Evolutionary conservation across 1,140 invertebrate genomes (phyloP).

Genomic region (Aphaenogaster rudis): DNA sequence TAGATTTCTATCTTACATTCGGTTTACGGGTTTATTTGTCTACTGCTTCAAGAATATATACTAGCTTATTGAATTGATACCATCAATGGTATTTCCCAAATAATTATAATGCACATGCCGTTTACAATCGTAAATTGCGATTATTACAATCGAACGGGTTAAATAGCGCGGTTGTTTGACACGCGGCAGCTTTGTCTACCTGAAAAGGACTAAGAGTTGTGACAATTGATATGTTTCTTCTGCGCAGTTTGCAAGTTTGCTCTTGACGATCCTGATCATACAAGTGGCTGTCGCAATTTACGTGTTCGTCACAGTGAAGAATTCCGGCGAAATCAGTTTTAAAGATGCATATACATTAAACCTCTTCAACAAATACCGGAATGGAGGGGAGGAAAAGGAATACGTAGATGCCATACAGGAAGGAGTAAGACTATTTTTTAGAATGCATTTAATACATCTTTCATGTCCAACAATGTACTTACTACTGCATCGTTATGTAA

Average conservation of each 20-base stretch:
- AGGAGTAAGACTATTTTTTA: slow-evolving; percentile 83
- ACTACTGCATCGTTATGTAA: neutral
- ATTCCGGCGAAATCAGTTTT: slow-evolving; percentile 79
- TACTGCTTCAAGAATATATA: slow-evolving; percentile 1
- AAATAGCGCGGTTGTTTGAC: neutral
- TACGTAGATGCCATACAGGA: slow-evolving; percentile 87
- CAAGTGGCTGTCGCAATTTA: slow-evolving; percentile 89
- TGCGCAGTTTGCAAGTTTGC: slow-evolving; percentile 89
- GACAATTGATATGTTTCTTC: slow-evolving; percentile 49
- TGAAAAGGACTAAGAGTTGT: slow-evolving; percentile 3
- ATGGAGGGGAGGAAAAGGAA: slow-evolving; percentile 72
- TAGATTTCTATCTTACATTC: neutral
- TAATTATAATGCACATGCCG: neutral
- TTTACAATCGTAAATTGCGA: neutral
- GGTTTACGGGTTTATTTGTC: neutral
- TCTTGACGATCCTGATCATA: slow-evolving; percentile 89
- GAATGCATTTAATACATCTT: neutral
- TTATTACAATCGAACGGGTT: neutral
- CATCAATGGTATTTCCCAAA: neutral
- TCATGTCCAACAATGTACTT: neutral
- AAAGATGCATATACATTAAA: slow-evolving; percentile 67
- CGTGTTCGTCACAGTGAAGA: slow-evolving; percentile 85
- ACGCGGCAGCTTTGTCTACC: neutral
- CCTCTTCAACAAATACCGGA: slow-evolving; percentile 86
- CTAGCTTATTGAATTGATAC: neutral